Evolutionary conservation across 2,797 vertebrate species (phyloP).

Genomic region (Sylvilagus floridanus): DNA sequence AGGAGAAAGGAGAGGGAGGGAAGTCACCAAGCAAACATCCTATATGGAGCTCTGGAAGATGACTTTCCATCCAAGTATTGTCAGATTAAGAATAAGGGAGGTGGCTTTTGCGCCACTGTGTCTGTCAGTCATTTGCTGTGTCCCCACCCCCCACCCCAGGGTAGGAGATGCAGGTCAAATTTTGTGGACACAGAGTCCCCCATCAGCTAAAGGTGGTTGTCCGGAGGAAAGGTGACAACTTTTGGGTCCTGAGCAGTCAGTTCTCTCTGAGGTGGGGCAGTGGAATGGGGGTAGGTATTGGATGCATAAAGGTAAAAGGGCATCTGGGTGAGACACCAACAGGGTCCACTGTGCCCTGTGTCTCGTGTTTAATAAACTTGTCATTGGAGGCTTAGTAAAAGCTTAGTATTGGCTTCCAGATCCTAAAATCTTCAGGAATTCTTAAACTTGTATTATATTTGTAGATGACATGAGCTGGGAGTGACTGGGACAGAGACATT

Average conservation of each 20-base stretch:
- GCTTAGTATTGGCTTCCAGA: not conserved
- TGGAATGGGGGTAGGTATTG: not conserved
- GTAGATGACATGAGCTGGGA: not conserved
- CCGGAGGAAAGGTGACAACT: not conserved
- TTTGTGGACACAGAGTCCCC: not conserved
- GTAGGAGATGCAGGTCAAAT: not conserved
- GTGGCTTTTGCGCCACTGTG: not conserved
- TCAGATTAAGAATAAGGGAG: not conserved
- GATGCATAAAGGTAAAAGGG: not conserved
- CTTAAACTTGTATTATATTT: conserved; percentile 50
- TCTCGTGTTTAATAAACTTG: conserved; percentile 24
- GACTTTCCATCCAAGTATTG: not conserved
- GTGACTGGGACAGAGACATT: not conserved
- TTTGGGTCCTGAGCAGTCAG: not conserved
- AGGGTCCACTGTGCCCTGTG: not conserved
- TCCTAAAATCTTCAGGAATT: conserved; percentile 49
- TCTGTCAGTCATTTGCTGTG: not conserved
- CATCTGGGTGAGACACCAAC: not conserved
- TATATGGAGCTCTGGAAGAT: not conserved
- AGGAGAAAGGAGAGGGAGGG: not conserved
- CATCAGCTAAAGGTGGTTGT: not conserved
- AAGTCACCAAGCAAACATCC: conserved; percentile 20
- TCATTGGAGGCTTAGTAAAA: not conserved
- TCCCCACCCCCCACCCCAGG: not conserved
- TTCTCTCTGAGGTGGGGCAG: not conserved